Percentiles rank a stretch among this genome's conserved stretches.
These are phyloP conservation scores for Thysanoteuthis rhombus DNA, from an alignment of 2,888 invertebrate species.

Conservation along the genomic window DNA sequence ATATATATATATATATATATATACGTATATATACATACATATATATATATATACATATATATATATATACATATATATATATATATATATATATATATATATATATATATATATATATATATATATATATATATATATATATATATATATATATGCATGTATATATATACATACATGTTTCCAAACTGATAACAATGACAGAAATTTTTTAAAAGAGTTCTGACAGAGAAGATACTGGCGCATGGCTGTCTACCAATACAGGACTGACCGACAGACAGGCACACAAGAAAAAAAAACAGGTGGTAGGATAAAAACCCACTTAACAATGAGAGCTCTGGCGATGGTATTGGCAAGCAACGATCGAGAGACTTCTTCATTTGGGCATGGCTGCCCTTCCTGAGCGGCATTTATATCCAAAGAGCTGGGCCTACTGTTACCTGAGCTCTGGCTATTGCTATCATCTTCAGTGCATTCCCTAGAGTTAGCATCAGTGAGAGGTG, in stretches of 20 bases:
- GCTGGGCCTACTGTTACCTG: constrained; percentile 21
- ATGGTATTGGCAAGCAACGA: constrained; percentile 29
- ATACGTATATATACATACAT: background rate
- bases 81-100: background rate
- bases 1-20: background rate
- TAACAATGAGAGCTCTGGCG: constrained; percentile 32
- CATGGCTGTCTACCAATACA: background rate
- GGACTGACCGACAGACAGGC: background rate
- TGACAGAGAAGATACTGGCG: background rate
- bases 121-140: background rate
- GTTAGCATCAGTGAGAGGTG: background rate
- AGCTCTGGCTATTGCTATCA: constrained; percentile 12
- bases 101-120: background rate
- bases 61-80: background rate
- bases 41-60: background rate
- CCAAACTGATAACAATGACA: background rate
- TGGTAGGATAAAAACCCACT: constrained; percentile 29
- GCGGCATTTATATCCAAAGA: constrained; percentile 22
- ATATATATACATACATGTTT: background rate
- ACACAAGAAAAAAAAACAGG: background rate
- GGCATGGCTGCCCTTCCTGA: constrained; percentile 20
- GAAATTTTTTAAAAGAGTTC: background rate
- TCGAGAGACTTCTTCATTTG: constrained; percentile 27
- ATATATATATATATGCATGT: background rate
- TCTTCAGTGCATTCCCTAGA: background rate